Evolutionary conservation across 2,888 invertebrate genomes (phyloP), one percentile per base, ranked within the genome.

Genomic region (Drosophila nr. fundita): DNA sequence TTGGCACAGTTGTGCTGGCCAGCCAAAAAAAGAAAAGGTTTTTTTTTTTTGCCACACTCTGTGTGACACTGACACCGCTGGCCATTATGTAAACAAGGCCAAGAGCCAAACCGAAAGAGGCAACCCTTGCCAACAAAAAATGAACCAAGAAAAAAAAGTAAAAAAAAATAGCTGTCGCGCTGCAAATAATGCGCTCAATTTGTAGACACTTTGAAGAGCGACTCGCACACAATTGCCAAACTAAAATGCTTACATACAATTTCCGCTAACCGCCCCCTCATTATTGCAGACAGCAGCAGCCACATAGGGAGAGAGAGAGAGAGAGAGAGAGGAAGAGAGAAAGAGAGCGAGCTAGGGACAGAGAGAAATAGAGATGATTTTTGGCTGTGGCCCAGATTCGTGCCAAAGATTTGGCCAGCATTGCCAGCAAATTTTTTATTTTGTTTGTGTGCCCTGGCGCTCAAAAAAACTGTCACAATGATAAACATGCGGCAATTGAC

Each of bases 401-500:
- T 68, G 77, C 48, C 77, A 68, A 42, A 69, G 54, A 48, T 67
- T 58, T 74, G 53, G 75, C 50, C 64, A 72, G 54, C 58, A 59
- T 30, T 48, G 67, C 36, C 27, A 55, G 50, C 50, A 32, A 71
- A 70, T 21, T 38, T 36, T 32, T 24, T 34, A 24, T 30, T 58
- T 32, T 24, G 34, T 53, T 15, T 40, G 11, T 4, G 21, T 29
- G 53, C 36, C n/a, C 3, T 5, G 29, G 45, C 58, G 62, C 15
- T 59, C 32, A 34, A 53, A 38, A 52, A 87, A 79, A 69, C 77
- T 89, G 89, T 86, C 91, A 89, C 73, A 86, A 91, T 90, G 91
- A 90, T 88, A 91, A 90, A 90, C 90, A 89, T 88, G 90, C 81
- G 79, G 90, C 90, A 91, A 90, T 90, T 90, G 91, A 90, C 84